Evolutionary conservation across 2,113 vertebrate species (phyloP).

Genomic region (Taxidea taxus): DNA sequence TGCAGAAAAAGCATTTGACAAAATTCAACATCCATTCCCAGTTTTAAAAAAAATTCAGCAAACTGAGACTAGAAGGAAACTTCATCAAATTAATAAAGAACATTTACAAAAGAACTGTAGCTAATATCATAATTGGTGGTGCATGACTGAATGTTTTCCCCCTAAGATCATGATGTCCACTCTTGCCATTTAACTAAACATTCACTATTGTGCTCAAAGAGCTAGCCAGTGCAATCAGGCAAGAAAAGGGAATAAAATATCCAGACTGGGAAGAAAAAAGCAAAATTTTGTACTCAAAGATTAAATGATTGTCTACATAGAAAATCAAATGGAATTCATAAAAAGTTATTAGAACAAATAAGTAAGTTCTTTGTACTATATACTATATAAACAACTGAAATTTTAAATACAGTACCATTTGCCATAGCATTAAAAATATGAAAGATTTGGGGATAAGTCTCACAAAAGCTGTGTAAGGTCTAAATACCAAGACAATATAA

Average conservation of each 20-base stretch:
- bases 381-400: not conserved
- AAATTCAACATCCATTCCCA: not conserved
- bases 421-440: not conserved
- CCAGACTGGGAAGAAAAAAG: not conserved
- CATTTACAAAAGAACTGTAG: not conserved
- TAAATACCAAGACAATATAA: not conserved
- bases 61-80: not conserved
- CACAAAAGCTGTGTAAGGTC: not conserved
- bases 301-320: not conserved
- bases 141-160: not conserved
- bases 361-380: not conserved
- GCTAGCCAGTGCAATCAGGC: not conserved
- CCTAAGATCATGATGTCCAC: not conserved
- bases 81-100: not conserved
- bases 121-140: not conserved
- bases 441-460: constrained; percentile 3
- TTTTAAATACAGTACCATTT: not conserved
- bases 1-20: constrained; percentile 12
- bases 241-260: constrained; percentile 34
- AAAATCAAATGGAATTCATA: not conserved
- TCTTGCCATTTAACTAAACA: not conserved
- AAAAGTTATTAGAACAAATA: constrained; percentile 1
- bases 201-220: not conserved
- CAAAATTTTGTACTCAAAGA: not conserved
- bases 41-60: not conserved